Evolutionary conservation across 2,113 vertebrate species (phyloP), one percentile per base, ranked within the genome.

Genomic region (Saguinus midas): DNA sequence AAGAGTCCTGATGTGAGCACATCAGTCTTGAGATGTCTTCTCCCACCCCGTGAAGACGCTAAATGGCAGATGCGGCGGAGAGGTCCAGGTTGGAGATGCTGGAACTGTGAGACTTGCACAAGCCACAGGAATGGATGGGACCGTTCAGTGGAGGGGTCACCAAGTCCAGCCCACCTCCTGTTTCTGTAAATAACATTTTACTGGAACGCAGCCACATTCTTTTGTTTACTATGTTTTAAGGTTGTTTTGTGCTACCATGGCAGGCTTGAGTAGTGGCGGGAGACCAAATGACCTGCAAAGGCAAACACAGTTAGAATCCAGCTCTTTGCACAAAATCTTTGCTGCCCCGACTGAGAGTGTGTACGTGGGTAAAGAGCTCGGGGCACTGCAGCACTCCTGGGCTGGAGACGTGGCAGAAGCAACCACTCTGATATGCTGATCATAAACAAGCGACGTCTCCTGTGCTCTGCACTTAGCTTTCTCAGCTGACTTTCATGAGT

Each of bases 351-450:
- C n/a, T 23, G 13, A 37, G 66, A 20, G 21, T 13, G 21, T 4
- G n/a, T 48, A 6, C 16, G 25, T 8, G 43, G 55, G 48, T 40
- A 20, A 75, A 32, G 68, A 37, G 6, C 25, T 37, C 8, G 1
- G 50, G 45, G 17, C 12, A 9, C 35, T 8, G 18, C 21, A 0
- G 13, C 2, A 12, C 27, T 1, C 91, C 32, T 5, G 2, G 20
- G n/a, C 6, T 18, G 20, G 81, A n/a, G 50, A 35, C 7, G 16
- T 13, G 61, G n/a, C 61, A 25, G 76, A 81, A 55, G 23, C 48
- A 29, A 68, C 6, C 20, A 16, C 11, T 68, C 35, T 29, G 12
- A 29, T 32, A 16, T 2, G 0, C 14, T 13, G 64, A 13, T 66
- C 25, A 6, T 32, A n/a, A 40, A 35, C 20, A 45, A 10, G 20